phyloP scores from a whole-genome alignment of 2,113 vertebrate species.

The Misgurnus anguillicaudatus region DNA sequence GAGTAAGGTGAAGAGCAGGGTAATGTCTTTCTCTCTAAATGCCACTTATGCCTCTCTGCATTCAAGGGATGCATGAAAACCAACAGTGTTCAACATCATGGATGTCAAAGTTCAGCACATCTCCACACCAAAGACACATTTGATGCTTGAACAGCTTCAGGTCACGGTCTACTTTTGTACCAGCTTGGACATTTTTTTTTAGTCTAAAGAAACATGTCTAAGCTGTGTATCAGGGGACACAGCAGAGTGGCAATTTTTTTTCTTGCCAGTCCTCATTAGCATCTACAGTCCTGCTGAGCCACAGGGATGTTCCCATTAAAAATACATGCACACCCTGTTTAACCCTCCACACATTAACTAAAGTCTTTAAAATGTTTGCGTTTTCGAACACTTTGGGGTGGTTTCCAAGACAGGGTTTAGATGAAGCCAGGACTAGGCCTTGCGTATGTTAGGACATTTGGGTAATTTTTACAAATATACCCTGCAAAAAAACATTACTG shows the following conservation, averaged over 20 bases:
- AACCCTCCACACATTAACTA: slow-evolving; percentile 62
- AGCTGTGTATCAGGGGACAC: slow-evolving; percentile 60
- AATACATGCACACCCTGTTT: slow-evolving; percentile 73
- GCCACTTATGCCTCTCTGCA: no score
- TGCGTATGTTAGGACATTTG: no score
- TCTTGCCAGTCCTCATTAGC: slow-evolving; percentile 73
- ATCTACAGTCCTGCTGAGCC: slow-evolving; percentile 65
- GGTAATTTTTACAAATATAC: no score
- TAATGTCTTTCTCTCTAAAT: no score
- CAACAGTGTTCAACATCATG: no score
- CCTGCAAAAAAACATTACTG: no score
- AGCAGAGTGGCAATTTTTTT: slow-evolving; percentile 63
- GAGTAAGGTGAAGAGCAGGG: no score
- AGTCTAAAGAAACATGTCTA: not conserved
- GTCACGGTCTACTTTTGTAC: not conserved
- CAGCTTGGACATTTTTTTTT: slow-evolving; percentile 11
- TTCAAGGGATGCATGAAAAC: no score
- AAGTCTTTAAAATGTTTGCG: slow-evolving; percentile 60
- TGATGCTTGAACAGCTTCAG: no score
- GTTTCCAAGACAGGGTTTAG: not conserved
- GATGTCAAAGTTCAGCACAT: no score
- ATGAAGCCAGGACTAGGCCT: no score
- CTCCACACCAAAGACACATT: no score
- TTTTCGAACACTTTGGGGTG: slow-evolving; percentile 16
- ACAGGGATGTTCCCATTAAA: slow-evolving; percentile 71